Evolutionary conservation across 2,113 vertebrate genomes (phyloP).

Genomic region (Hirundichthys speculiger): DNA sequence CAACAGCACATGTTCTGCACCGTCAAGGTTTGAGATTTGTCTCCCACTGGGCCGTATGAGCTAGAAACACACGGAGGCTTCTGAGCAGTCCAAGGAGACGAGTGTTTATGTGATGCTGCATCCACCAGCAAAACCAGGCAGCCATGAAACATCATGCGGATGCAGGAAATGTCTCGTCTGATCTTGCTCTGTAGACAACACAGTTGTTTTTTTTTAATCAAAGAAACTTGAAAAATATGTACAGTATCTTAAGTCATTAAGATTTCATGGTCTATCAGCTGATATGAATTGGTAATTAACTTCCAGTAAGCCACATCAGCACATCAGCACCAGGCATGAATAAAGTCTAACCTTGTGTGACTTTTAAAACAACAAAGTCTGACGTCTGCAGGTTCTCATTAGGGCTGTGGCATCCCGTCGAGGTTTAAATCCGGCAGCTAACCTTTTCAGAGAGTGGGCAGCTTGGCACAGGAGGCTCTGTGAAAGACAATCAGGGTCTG

Average conservation of each 20-base stretch:
- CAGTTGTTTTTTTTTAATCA: no score
- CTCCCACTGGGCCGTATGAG: conserved; percentile 10
- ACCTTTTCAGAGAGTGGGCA: conserved; percentile 16
- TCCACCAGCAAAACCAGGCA: neutral
- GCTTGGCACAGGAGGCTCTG: neutral
- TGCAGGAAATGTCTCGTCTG: neutral
- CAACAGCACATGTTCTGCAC: no score
- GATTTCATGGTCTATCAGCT: conserved; percentile 10
- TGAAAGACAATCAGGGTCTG: neutral
- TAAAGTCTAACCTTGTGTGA: conserved; percentile 44
- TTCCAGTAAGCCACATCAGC: conserved; percentile 13
- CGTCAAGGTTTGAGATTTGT: conserved; percentile 28
- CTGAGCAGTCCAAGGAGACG: neutral
- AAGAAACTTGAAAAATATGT: no score
- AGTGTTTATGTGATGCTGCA: neutral
- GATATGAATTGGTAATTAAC: conserved; percentile 46
- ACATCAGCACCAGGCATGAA: conserved; percentile 2
- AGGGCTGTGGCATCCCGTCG: neutral
- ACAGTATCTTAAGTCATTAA: no score
- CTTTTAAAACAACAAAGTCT: conserved; percentile 40
- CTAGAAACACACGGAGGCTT: conserved; percentile 21
- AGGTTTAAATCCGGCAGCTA: neutral
- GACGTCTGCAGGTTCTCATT: conserved; percentile 12
- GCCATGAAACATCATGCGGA: neutral
- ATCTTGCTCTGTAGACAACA: neutral